A percentile compares a stretch with the other conserved stretches of the same genome.
Evolutionary conservation across 2,888 invertebrate genomes (phyloP).

Genomic region (Chloromyia formosa): DNA sequence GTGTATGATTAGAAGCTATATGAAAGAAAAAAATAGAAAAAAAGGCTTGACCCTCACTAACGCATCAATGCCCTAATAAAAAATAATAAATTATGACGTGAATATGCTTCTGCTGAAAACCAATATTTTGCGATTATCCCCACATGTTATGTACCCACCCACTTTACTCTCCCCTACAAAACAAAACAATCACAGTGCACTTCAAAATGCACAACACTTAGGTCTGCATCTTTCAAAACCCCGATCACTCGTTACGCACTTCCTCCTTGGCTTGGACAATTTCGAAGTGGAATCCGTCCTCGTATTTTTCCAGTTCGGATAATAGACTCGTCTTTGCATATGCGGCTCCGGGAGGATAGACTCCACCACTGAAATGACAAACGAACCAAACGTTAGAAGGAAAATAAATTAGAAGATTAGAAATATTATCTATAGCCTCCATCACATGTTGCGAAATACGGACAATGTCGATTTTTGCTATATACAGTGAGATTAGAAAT

Average conservation of each 20-base stretch:
- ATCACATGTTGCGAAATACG: too few species aligned
- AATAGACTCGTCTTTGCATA: slow-evolving; percentile 84
- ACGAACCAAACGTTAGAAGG: too few species aligned
- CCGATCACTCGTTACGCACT: background rate
- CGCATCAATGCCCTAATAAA: background rate
- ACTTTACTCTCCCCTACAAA: background rate
- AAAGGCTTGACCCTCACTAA: background rate
- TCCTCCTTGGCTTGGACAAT: slow-evolving; percentile 60
- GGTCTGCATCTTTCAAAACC: background rate
- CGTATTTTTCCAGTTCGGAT: slow-evolving; percentile 72
- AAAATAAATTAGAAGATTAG: too few species aligned
- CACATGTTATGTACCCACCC: too few species aligned
- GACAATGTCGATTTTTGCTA: too few species aligned
- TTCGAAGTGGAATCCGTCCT: slow-evolving; percentile 77
- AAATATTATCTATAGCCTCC: too few species aligned
- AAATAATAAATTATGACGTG: slow-evolving; percentile 21
- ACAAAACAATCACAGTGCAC: background rate
- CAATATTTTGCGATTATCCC: too few species aligned
- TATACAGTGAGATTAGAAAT: background rate
- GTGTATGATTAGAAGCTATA: slow-evolving; percentile 31
- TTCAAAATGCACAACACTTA: background rate
- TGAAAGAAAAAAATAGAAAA: background rate
- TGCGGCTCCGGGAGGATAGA: slow-evolving; percentile 84
- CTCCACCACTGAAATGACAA: slow-evolving; percentile 77
- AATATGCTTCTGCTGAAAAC: background rate